These are phyloP conservation scores for Catharus ustulatus DNA, from an alignment of 2,797 vertebrate species.

Conservation along the genomic window DNA sequence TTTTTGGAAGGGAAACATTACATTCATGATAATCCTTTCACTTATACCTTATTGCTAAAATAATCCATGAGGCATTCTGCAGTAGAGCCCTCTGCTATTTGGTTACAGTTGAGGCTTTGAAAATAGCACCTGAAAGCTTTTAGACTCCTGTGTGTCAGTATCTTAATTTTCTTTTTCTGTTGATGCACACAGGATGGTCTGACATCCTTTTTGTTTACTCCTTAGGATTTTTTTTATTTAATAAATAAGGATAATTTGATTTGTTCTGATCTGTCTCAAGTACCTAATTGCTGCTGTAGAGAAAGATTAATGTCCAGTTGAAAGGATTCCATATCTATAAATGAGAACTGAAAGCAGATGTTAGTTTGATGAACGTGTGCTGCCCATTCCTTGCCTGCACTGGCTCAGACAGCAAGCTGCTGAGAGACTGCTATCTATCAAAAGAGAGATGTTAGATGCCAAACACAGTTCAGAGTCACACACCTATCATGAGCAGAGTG, in stretches of 20 bases:
- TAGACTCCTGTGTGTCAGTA: not conserved
- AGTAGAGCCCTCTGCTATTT: slow-evolving; percentile 23
- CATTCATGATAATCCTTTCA: slow-evolving; percentile 74
- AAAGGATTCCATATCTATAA: slow-evolving; percentile 70
- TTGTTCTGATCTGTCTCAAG: slow-evolving; percentile 52
- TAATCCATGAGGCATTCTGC: slow-evolving; percentile 43
- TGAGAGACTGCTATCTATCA: slow-evolving; percentile 58
- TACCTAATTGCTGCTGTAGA: slow-evolving; percentile 68
- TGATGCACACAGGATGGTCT: not conserved
- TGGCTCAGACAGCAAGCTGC: slow-evolving; percentile 47
- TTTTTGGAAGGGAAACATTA: slow-evolving; percentile 75
- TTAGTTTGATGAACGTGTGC: slow-evolving; percentile 69
- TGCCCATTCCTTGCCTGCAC: slow-evolving; percentile 23
- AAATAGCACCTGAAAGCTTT: slow-evolving; percentile 40
- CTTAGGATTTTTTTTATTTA: slow-evolving; percentile 22
- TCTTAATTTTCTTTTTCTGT: slow-evolving; percentile 18
- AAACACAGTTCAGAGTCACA: slow-evolving; percentile 47
- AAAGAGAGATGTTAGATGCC: slow-evolving; percentile 64
- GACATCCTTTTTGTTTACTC: not conserved
- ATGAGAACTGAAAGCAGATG: slow-evolving; percentile 73
- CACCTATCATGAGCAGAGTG: slow-evolving; percentile 28
- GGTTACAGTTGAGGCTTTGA: slow-evolving; percentile 34
- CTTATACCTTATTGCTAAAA: slow-evolving; percentile 72
- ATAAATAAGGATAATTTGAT: slow-evolving; percentile 60
- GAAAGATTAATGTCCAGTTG: slow-evolving; percentile 73